These are phyloP conservation scores for Sorex maritimensis DNA, from an alignment of 2,797 vertebrate species.

Conservation along the genomic window DNA sequence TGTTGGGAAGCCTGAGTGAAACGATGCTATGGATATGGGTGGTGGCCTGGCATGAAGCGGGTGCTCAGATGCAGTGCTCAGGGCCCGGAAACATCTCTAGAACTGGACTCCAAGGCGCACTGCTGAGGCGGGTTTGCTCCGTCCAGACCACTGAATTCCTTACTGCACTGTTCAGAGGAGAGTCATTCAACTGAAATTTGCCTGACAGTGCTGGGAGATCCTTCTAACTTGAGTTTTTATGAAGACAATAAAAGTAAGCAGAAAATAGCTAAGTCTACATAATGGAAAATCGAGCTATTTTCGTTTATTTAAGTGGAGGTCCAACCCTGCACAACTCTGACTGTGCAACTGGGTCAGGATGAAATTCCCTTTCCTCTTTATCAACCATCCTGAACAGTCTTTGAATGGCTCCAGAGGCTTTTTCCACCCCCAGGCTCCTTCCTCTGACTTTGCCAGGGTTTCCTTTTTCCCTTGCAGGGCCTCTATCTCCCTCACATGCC, in stretches of 20 bases:
- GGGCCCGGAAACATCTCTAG: too few relatives aligned
- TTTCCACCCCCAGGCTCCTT: background rate
- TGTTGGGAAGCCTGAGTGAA: background rate
- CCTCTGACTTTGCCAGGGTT: background rate
- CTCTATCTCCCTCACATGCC: background rate
- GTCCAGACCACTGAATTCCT: background rate
- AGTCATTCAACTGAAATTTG: background rate
- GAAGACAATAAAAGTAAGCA: constrained; percentile 54
- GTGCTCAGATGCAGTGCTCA: background rate
- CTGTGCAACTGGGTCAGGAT: background rate
- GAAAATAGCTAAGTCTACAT: background rate
- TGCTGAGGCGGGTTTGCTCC: too few relatives aligned
- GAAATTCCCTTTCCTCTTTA: background rate
- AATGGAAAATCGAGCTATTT: constrained; percentile 48
- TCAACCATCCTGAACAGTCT: background rate
- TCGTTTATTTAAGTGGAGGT: constrained; percentile 9
- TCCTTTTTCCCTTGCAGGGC: background rate
- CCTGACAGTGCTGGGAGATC: background rate
- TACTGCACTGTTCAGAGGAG: background rate
- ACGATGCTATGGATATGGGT: background rate
- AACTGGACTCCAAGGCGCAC: accelerated
- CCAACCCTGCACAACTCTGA: background rate
- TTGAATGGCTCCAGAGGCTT: background rate
- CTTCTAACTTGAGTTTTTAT: constrained; percentile 54
- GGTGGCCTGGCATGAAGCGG: background rate